Percentiles rank a stretch among this genome's conserved stretches.
Conservation (phyloP, 2,888 invertebrate species). For the Lapara coniferarum region DNA sequence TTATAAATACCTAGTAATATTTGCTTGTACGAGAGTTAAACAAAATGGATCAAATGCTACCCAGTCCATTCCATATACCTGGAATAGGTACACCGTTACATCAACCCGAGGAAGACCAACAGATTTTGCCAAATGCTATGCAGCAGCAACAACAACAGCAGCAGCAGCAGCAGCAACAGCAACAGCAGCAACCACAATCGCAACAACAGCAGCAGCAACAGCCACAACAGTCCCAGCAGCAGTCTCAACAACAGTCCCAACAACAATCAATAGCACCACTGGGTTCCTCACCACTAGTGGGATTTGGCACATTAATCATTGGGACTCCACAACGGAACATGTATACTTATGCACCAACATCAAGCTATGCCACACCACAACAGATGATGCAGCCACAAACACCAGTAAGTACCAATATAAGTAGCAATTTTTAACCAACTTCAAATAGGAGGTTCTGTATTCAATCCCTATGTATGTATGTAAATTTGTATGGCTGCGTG, state of each 20-base stretch:
- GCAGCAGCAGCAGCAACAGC: constrained; percentile 86
- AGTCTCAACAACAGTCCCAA: constrained; percentile 87
- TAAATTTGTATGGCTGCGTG: too few species aligned
- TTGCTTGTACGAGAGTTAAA: too few species aligned
- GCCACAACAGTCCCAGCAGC: constrained; percentile 89
- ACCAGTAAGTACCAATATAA: constrained; percentile 83
- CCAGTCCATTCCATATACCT: constrained; percentile 95
- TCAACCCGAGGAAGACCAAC: constrained; percentile 95
- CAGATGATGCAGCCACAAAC: constrained; percentile 95
- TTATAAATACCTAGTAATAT: too few species aligned
- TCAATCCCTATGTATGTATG: too few species aligned
- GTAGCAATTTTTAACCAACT: too few species aligned
- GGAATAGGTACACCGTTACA: constrained; percentile 95
- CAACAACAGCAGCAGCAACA: constrained; percentile 89
- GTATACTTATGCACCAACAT: constrained; percentile 90
- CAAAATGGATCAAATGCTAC: constrained; percentile 95
- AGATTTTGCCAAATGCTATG: constrained; percentile 92
- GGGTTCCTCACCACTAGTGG: constrained; percentile 84
- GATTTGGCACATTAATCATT: constrained; percentile 85
- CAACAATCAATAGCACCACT: constrained; percentile 82
- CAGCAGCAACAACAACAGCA: constrained; percentile 91
- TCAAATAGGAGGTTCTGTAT: too few species aligned
- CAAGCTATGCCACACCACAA: constrained; percentile 90
- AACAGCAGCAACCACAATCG: constrained; percentile 76
- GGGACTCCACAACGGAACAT: constrained; percentile 88